Evolutionary conservation across 2,888 invertebrate genomes (phyloP), one percentile per base, ranked within the genome.

Genomic region (Clunio marinus): DNA sequence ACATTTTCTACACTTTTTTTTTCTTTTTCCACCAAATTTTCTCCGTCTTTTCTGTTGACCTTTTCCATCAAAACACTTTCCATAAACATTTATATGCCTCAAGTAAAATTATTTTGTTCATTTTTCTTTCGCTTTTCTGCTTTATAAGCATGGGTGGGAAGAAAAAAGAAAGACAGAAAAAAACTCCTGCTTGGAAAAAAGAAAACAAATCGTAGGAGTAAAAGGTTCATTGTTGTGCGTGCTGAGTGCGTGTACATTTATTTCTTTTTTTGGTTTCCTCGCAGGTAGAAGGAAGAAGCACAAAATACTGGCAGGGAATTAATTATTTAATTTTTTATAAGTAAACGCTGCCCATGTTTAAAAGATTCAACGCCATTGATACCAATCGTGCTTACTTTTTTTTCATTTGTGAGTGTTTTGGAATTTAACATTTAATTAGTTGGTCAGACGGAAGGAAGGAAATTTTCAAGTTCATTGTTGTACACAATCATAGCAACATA

Each of bases 11-110:
- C 10, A n/a, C n/a, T n/a, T 35, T 8, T 35, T 35, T 35, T n/a
- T 15, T 7, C 57, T 28, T 24, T 20, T 59, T 28, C 32, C 13
- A 17, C 28, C 22, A 20, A 27, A 59, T 59, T 10, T 28, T 28
- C 28, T 59, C 32, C 28, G 13, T n/a, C 10, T 41, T 10, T n/a
- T 41, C 41, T 2, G 41, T 59, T 59, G 59, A 59, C 59, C 59
- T 59, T 59, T 59, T 59, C 59, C 59, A 32, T 59, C 28, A 27
- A 59, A 59, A 20, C 59, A 59, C 28, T 28, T 32, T 46, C 57
- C 59, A 17, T 51, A 51, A 20, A 17, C 20, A 51, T 51, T 51
- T 22, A 51, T 51, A 51, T 51, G 20, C 5, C 51, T 51, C 13
- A 59, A 59, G 59, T 59, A 59, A 57, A n/a, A 17, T 59, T 32